Base-by-base conservation (phyloP, 2,888 invertebrate genomes). In the Fissipunctia ypsillon region DNA sequence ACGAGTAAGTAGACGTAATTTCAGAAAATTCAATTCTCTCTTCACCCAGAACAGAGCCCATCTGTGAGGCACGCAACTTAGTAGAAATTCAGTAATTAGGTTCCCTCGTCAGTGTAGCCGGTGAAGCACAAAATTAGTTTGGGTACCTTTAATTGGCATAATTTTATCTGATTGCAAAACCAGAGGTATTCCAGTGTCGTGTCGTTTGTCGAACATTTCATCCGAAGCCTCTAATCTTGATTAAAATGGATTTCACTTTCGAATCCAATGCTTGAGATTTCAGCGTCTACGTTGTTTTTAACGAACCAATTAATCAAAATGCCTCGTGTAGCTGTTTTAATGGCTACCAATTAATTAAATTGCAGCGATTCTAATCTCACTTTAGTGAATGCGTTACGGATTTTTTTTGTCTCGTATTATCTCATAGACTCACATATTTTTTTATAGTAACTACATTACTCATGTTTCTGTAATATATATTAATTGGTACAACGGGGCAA, bases 61-160 rank as follows among this genome's bases (percentile, higher is more conserved):
- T 69, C 67, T 73, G 71, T 43, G 60, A 28, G 61, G 54, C 63
- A 64, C 57, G 61, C 45, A 70, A 73, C 63, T 78, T 60, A 63
- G 59, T 63, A 67, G 52, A 86, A 85, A 84, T 86, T 80, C 63
- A 75, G 73, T 79, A 83, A 87, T 89, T 83, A 83, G 78, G 65
- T 81, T 81, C 80, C 57, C 82, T 86, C 84, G 78, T 88, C 84
- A 89, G 81, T 48, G 48, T 63, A 69, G 25, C 25, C 69, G 31
- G 73, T 85, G 76, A 54, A 61, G 74, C 76, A 76, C 41, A 61
- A 80, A 84, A 80, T 81, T 79, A 83, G 79, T 78, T 80, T 65
- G 56, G 82, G 68, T 65, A 56, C 69, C 80, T 80, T 80, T 74
- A 84, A 84, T 86, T 84, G 75, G 69, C 73, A 66, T 76, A 70